Conservation (phyloP, 2,797 vertebrate genomes). For the Threskiornis aethiopicus region DNA sequence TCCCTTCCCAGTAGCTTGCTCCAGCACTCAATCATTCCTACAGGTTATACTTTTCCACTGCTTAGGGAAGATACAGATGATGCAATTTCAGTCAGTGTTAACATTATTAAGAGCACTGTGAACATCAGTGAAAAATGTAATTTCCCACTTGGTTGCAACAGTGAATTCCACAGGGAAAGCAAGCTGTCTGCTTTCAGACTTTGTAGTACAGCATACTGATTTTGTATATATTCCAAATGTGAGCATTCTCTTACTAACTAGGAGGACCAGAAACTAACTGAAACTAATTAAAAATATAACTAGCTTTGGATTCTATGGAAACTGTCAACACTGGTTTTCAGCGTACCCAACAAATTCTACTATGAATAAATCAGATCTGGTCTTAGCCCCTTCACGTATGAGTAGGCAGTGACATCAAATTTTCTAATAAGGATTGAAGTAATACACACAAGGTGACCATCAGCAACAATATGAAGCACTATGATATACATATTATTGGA, state of each 20-base stretch:
- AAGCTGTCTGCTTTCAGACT: not conserved
- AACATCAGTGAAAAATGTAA: not conserved
- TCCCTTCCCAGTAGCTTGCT: not conserved
- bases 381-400: not conserved
- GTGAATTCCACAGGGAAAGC: not conserved
- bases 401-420: not conserved
- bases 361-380: not conserved
- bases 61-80: not conserved
- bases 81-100: not conserved
- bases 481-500: not conserved
- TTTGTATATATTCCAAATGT: not conserved
- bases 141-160: not conserved
- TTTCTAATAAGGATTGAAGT: not conserved
- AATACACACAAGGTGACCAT: not conserved
- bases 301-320: not conserved
- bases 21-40: not conserved
- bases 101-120: not conserved
- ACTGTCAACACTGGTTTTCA: not conserved
- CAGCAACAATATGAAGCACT: not conserved
- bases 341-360: not conserved
- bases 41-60: not conserved
- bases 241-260: not conserved
- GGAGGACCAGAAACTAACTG: not conserved
- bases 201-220: not conserved
- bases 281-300: not conserved